Percentiles rank a stretch among this genome's conserved stretches.
phyloP scores from a whole-genome alignment of 2,888 invertebrate genomes.

The Blastobasis adustella region DNA sequence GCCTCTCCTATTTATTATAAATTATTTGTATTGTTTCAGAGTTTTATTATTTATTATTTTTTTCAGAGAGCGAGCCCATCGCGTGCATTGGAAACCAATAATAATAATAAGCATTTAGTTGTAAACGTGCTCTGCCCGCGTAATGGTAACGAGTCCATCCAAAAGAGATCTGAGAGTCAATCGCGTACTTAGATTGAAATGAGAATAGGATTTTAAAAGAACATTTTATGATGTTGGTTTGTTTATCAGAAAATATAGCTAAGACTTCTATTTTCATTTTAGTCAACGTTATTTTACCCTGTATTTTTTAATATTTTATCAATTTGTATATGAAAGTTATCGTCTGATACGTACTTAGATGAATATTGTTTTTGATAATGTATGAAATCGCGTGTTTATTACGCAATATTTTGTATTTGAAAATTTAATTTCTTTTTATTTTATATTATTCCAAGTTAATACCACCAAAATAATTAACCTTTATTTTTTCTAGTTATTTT shows the following conservation, averaged over 20 bases:
- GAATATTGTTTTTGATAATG: conserved; percentile 1
- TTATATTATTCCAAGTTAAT: conserved; percentile 2
- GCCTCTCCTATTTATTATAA: too few relatives aligned
- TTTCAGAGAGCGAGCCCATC: too few relatives aligned
- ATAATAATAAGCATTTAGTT: too few relatives aligned
- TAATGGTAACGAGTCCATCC: too few relatives aligned
- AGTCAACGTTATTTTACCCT: conserved; percentile 32
- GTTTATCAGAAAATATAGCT: conserved; percentile 15
- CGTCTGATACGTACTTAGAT: background rate
- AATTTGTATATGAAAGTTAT: conserved; percentile 1
- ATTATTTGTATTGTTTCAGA: too few relatives aligned
- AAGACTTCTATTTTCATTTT: conserved; percentile 70
- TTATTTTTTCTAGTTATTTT: background rate
- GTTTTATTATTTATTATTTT: too few relatives aligned
- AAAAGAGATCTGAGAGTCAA: too few relatives aligned
- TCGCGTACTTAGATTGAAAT: conserved; percentile 44
- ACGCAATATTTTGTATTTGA: background rate
- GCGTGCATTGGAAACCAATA: too few relatives aligned
- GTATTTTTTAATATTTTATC: conserved; percentile 20
- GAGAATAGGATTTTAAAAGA: conserved; percentile 64
- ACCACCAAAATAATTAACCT: conserved; percentile 9
- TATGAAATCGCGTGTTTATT: background rate
- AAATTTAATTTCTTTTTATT: conserved; percentile 4
- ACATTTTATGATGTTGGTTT: conserved; percentile 7
- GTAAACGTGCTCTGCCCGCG: too few relatives aligned